Conservation (phyloP, 2,888 invertebrate species). For the Drosophila multiciliata region DNA sequence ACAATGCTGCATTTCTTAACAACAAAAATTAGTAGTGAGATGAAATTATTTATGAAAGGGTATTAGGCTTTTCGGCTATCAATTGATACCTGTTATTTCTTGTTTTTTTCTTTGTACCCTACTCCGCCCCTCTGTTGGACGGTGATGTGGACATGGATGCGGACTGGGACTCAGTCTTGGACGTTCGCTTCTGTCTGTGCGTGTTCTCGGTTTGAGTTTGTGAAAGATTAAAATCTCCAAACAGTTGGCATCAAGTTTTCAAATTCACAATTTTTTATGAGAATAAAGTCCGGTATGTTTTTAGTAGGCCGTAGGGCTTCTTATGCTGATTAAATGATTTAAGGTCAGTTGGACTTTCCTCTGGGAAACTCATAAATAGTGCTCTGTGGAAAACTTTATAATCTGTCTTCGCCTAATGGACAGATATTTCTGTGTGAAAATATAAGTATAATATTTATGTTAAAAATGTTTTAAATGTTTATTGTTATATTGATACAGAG, state of each 20-base stretch:
- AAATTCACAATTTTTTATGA: constrained; percentile 73
- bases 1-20: neutral
- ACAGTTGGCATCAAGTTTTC: constrained; percentile 79
- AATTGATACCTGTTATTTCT: neutral
- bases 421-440: constrained; percentile 7
- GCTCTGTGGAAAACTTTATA: constrained; percentile 26
- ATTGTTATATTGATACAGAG: neutral
- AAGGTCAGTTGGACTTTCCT: constrained; percentile 68
- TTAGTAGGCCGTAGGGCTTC: constrained; percentile 34
- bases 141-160: constrained; percentile 49
- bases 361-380: constrained; percentile 46
- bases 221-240: constrained; percentile 81
- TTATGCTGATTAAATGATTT: constrained; percentile 74
- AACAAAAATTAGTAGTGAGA: neutral
- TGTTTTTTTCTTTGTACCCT: constrained; percentile 39
- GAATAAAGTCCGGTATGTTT: constrained; percentile 44
- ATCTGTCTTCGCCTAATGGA: constrained; percentile 23
- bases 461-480: constrained; percentile 3
- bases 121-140: constrained; percentile 52
- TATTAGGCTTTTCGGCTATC: neutral
- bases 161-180: constrained; percentile 26
- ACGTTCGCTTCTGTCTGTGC: constrained; percentile 26
- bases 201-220: constrained; percentile 59
- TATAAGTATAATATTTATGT: neutral
- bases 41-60: neutral